Percentiles rank a stretch among this genome's conserved stretches.
phyloP scores from a whole-genome alignment of 2,797 vertebrate genomes.

The Sitta carolinensis region DNA sequence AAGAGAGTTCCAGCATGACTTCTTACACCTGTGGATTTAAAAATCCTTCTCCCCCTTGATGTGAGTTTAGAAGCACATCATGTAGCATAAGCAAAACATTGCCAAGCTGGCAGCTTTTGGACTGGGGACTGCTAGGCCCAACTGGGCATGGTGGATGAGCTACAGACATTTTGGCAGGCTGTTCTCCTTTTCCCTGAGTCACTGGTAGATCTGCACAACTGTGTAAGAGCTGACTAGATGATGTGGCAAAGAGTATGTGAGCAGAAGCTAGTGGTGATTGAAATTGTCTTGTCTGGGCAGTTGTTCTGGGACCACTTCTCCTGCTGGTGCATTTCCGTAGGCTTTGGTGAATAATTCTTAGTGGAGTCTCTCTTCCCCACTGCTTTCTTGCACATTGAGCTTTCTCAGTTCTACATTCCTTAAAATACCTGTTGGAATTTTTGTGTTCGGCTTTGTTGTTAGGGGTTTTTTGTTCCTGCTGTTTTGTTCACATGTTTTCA shows the following conservation, averaged over 20 bases:
- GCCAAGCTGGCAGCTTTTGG: not conserved
- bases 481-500: not conserved
- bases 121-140: not conserved
- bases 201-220: not conserved
- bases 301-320: not conserved
- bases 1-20: not conserved
- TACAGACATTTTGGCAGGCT: not conserved
- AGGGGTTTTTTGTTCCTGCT: not conserved
- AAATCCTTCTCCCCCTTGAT: not conserved
- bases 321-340: not conserved
- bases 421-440: not conserved
- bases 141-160: not conserved
- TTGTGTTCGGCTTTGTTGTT: not conserved
- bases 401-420: fast-evolving
- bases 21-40: not conserved
- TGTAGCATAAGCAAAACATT: not conserved
- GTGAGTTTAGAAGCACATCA: not conserved
- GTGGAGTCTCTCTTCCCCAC: not conserved
- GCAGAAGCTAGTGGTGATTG: not conserved
- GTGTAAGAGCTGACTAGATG: not conserved
- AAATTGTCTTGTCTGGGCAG: not conserved
- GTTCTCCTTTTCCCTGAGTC: not conserved
- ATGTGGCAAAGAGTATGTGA: not conserved
- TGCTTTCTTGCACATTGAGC: not conserved
- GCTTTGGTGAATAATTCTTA: not conserved